phyloP scores from a whole-genome alignment of 2,113 vertebrate species.

The Actenoides lindsayi region DNA sequence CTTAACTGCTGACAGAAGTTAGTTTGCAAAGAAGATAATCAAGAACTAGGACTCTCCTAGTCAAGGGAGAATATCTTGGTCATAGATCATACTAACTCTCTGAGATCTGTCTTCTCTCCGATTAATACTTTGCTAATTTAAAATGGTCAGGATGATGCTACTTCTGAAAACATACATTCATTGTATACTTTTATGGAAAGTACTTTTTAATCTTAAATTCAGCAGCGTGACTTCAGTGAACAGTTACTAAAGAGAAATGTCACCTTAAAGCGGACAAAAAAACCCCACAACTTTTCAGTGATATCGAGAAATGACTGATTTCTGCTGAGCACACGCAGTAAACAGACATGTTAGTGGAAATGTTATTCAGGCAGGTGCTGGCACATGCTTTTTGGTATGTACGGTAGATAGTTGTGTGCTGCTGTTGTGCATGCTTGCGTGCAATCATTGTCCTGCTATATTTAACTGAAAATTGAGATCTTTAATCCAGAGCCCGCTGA shows the following conservation, averaged over 20 bases:
- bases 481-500: slow-evolving; percentile 39
- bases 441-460: slow-evolving; percentile 29
- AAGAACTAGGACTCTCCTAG: background rate
- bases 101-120: background rate
- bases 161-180: background rate
- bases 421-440: background rate
- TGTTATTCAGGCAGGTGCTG: background rate
- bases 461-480: slow-evolving; percentile 43
- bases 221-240: background rate
- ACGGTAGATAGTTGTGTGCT: background rate
- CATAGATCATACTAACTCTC: background rate
- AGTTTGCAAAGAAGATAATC: background rate
- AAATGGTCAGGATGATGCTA: background rate
- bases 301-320: background rate
- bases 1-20: background rate
- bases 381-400: background rate
- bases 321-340: background rate
- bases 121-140: background rate
- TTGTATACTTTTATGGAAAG: background rate
- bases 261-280: background rate
- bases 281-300: background rate
- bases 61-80: background rate
- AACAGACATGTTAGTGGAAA: background rate
- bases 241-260: background rate
- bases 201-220: background rate